Evolutionary conservation across 2,888 invertebrate species (phyloP).

Genomic region (Cantharis lateralis): DNA sequence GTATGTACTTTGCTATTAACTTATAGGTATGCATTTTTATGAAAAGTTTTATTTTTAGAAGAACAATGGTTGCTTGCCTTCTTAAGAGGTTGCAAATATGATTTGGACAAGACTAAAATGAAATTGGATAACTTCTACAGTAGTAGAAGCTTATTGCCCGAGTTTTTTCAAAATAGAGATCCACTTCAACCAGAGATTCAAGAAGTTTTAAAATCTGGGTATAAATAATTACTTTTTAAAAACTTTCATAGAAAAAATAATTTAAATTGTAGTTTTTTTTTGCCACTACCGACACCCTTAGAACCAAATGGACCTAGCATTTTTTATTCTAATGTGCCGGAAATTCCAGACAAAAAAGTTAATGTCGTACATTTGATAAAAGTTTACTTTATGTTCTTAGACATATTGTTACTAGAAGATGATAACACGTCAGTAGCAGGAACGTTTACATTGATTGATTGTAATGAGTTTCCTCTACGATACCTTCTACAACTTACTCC

Average conservation of each 20-base stretch:
- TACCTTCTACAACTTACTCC: constrained; percentile 60
- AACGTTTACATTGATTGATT: constrained; percentile 61
- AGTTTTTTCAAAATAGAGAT: constrained; percentile 61
- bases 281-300: not conserved
- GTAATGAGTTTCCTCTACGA: constrained; percentile 58
- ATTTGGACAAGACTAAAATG: constrained; percentile 60
- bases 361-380: not conserved
- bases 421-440: constrained; percentile 61
- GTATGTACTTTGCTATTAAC: constrained; percentile 47
- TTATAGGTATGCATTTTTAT: not conserved
- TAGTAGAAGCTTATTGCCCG: constrained; percentile 61
- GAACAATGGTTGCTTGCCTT: constrained; percentile 61
- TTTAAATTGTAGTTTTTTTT: not conserved
- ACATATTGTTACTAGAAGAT: constrained; percentile 62
- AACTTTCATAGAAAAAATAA: not conserved
- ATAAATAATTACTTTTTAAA: constrained; percentile 17
- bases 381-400: constrained; percentile 57
- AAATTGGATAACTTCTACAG: constrained; percentile 65
- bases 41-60: constrained; percentile 47
- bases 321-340: not conserved
- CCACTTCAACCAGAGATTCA: constrained; percentile 47
- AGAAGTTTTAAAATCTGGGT: constrained; percentile 54
- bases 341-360: not conserved
- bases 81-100: constrained; percentile 62
- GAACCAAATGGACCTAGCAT: not conserved